Evolutionary conservation across 1,140 invertebrate species (phyloP).

Genomic region (Pteromalus puparum): DNA sequence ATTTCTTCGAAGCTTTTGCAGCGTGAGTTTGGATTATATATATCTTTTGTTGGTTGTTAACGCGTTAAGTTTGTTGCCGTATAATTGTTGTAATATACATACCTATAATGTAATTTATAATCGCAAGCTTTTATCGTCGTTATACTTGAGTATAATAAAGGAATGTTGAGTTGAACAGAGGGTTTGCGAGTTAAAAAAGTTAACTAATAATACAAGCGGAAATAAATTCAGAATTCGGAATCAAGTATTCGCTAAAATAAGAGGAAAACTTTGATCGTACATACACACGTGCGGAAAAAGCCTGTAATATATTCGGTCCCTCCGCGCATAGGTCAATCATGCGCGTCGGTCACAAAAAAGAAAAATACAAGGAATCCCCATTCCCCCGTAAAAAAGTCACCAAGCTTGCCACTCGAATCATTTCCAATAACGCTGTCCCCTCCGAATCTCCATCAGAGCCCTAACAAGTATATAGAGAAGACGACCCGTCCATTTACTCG

Average conservation of each 20-base stretch:
- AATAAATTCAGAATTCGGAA: too few species aligned
- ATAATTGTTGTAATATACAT: background rate
- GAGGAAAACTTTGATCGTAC: too few species aligned
- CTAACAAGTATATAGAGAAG: background rate
- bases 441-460: background rate
- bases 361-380: background rate
- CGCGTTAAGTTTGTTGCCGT: background rate
- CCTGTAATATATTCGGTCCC: too few species aligned
- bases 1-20: background rate
- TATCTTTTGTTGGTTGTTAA: background rate
- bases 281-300: too few species aligned
- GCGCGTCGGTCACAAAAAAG: background rate
- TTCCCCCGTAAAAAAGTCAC: background rate
- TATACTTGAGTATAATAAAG: background rate
- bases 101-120: conserved; percentile 3
- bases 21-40: background rate
- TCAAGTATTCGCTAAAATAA: too few species aligned
- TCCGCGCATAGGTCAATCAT: too few species aligned
- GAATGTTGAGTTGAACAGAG: background rate
- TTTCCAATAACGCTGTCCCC: background rate
- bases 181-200: background rate
- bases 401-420: background rate
- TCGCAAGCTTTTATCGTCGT: background rate
- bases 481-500: background rate
- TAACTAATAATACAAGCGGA: too few species aligned